Evolutionary conservation across 2,113 vertebrate genomes (phyloP), one percentile per base, ranked within the genome.

Genomic region (Sprattus sprattus): DNA sequence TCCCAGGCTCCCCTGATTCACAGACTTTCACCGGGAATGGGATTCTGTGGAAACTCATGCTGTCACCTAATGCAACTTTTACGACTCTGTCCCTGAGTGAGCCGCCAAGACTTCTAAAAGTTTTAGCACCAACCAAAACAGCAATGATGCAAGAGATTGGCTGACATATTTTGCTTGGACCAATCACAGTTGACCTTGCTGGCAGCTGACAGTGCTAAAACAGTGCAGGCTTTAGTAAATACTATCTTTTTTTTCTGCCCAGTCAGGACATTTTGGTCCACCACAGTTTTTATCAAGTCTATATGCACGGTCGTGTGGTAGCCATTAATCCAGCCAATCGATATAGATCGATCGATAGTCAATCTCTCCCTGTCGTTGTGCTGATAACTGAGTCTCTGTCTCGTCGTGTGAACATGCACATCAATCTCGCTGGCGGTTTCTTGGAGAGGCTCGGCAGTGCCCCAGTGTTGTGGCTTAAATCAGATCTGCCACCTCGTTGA

Each of bases 201-300:
- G 54, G 54, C 54, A 22, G 54, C 18, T 60, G 18, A 22, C 18
- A 22, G 54, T 60, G 54, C 20, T 22, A 6, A 60, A 22, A 20
- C 54, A 4, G 18, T 18, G 18, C 54, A 22, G 47, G 47, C 47
- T 49, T 49, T 49, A 49, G 54, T 60, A 22, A 7, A 22, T 60
- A 20, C 22, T 60, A 20, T 60, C 54, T 57, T 18, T 22, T 39
- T 57, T 60, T 60, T 20, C 54, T 60, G 54, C 18, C 54, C 54
- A 22, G 54, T 60, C 54, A 60, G 20, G 54, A 22, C 54, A 22
- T 6, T 60, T 20, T 6, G 7, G 20, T 60, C 54, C 54, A 20
- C 18, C 7, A 20, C 54, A 60, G 20, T 18, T 47, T 85, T 85
- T 47, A 85, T 81, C 50, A 85, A 60, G 78, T 8, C 8, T 60